phyloP scores from a whole-genome alignment of 2,888 invertebrate genomes.

The Pteria penguin region DNA sequence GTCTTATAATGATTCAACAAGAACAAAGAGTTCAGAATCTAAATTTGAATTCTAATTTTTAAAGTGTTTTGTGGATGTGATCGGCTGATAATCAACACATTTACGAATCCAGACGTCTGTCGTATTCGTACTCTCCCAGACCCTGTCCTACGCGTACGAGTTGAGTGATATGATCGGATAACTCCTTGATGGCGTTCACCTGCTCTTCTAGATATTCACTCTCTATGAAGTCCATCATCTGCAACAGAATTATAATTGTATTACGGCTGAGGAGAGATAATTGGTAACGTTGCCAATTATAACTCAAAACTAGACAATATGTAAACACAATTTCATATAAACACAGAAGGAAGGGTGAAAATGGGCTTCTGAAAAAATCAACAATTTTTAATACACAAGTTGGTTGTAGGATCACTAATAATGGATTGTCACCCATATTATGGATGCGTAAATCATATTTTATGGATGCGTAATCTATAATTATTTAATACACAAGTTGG shows the following conservation, averaged over 20 bases:
- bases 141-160: constrained; percentile 84
- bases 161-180: constrained; percentile 87
- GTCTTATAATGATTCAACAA: too few relatives aligned
- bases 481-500: too few relatives aligned
- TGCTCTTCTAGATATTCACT: constrained; percentile 83
- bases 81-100: not conserved
- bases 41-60: not conserved
- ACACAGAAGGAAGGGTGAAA: not conserved
- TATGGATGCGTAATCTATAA: too few relatives aligned
- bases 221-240: constrained; percentile 87
- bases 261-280: not conserved
- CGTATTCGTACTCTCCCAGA: constrained; percentile 83
- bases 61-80: not conserved
- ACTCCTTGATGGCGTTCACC: constrained; percentile 84
- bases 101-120: constrained; percentile 72
- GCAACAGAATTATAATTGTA: constrained; percentile 8
- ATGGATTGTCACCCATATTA: too few relatives aligned
- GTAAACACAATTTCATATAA: not conserved
- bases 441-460: too few relatives aligned
- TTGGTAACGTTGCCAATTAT: not conserved
- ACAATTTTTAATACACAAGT: too few relatives aligned
- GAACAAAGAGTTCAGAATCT: too few relatives aligned
- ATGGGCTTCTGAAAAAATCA: not conserved
- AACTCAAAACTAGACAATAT: not conserved
- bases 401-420: too few relatives aligned